A percentile compares a stretch with the other conserved stretches of the same genome.
Evolutionary conservation across 2,888 invertebrate species (phyloP).

Genomic region (Agrochola lota): DNA sequence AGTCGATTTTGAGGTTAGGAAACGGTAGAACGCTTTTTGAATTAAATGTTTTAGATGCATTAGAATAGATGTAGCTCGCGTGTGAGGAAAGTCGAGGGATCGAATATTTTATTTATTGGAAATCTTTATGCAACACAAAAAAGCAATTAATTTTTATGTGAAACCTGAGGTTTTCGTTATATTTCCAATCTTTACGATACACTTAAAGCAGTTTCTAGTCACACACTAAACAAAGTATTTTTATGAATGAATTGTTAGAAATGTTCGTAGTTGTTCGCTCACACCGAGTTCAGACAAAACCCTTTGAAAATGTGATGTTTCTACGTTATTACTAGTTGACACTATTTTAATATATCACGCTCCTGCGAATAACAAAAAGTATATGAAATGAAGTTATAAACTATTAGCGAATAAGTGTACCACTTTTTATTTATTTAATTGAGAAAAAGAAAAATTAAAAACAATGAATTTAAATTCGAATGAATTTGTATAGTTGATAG

Average conservation of each 20-base stretch:
- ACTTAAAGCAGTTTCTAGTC: constrained; percentile 76
- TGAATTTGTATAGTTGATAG: constrained; percentile 72
- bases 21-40: constrained; percentile 57
- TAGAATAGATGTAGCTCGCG: constrained; percentile 55
- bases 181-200: constrained; percentile 64
- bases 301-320: constrained; percentile 85
- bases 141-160: constrained; percentile 10
- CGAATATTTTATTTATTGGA: constrained; percentile 52
- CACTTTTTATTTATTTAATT: constrained; percentile 84
- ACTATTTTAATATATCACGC: constrained; percentile 86
- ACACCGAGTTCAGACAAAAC: constrained; percentile 73
- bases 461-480: constrained; percentile 78
- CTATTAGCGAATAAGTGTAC: constrained; percentile 86
- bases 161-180: constrained; percentile 12
- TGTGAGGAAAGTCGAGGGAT: constrained; percentile 39
- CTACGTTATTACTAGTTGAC: constrained; percentile 81
- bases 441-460: constrained; percentile 65
- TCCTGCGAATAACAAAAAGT: constrained; percentile 77
- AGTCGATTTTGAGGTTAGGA: constrained; percentile 38
- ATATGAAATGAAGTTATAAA: constrained; percentile 85
- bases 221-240: constrained; percentile 68
- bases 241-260: constrained; percentile 61
- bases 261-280: constrained; percentile 74
- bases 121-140: constrained; percentile 31
- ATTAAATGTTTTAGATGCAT: constrained; percentile 64